These are phyloP conservation scores for Pristionchus pacificus DNA, from an alignment of 1,140 invertebrate genomes.

Conservation along the genomic window DNA sequence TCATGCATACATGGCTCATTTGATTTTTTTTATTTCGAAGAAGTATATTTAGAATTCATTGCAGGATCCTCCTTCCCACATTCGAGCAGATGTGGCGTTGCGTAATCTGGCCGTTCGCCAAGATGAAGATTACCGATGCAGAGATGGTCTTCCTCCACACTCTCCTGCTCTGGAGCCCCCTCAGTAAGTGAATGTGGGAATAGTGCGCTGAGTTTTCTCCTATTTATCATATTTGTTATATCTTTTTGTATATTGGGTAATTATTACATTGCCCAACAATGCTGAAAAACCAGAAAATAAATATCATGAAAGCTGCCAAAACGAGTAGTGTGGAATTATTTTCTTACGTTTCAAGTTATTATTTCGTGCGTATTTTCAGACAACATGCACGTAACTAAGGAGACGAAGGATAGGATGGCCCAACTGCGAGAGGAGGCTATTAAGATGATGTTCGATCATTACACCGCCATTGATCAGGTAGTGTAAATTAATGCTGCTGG, in stretches of 20 bases:
- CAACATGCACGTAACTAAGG: background rate
- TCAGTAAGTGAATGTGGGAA: slow-evolving; percentile 14
- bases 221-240: background rate
- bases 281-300: no score
- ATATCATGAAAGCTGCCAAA: no score
- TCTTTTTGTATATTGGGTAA: slow-evolving; percentile 12
- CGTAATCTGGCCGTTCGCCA: slow-evolving; percentile 30
- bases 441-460: background rate
- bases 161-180: slow-evolving; percentile 29
- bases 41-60: background rate
- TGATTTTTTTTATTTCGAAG: background rate
- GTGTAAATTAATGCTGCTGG: background rate
- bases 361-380: background rate
- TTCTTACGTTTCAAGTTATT: no score
- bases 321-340: no score
- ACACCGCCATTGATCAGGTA: background rate
- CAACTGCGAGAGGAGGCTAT: background rate
- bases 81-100: slow-evolving; percentile 33
- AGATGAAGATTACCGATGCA: slow-evolving; percentile 30
- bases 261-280: no score
- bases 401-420: background rate
- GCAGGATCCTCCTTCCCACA: slow-evolving; percentile 32
- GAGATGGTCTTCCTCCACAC: slow-evolving; percentile 34
- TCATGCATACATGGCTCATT: background rate
- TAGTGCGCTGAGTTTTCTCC: no score